Base-by-base conservation (phyloP, 2,888 invertebrate species). In the Desoria tigrina region DNA sequence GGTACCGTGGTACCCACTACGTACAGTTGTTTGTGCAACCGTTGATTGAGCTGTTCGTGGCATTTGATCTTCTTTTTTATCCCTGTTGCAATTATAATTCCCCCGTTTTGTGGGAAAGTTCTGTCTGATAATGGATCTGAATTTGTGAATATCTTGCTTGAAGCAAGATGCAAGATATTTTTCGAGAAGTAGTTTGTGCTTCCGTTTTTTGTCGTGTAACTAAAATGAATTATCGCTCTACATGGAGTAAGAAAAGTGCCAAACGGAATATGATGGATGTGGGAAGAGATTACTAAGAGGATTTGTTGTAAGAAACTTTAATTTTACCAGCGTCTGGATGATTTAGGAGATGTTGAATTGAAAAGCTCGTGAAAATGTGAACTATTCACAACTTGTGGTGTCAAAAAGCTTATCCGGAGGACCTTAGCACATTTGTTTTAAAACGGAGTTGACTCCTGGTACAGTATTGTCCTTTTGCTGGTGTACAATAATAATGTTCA, bases 331-430 rank as follows among this genome's bases (percentile, higher is more conserved):
- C 49, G 7, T 21, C 49, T 7, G 18, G 18, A 21, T 49, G 49
- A 49, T 49, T 49, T 49, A 49, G 49, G 9, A 49, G 14, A 49
- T 49, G 49, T 49, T 49, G 49, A 49, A 49, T 49, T 18, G 7
- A 7, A 49, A 49, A 49, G 7, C 39, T 54, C 24, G 55, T 14
- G 55, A 54, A 59, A 51, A 65, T 65, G 60, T 64, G 59, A 64
- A 64, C 45, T 53, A 59, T 65, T 60, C 65, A 60, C 65, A 65
- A 65, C 49, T 65, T 60, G 60, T 65, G 65, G 65, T 65, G 65
- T 65, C 65, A 65, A 60, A 65, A 60, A 55, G 65, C 65, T 53
- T 58, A 50, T 39, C 42, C 64, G 51, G 59, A 39, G 16, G 39
- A 39, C 39, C 39, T 39, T 39, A 16, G 39, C 39, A 39, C 16